phyloP scores from a whole-genome alignment of 2,888 invertebrate genomes.

The Drosophila atroscutellata region DNA sequence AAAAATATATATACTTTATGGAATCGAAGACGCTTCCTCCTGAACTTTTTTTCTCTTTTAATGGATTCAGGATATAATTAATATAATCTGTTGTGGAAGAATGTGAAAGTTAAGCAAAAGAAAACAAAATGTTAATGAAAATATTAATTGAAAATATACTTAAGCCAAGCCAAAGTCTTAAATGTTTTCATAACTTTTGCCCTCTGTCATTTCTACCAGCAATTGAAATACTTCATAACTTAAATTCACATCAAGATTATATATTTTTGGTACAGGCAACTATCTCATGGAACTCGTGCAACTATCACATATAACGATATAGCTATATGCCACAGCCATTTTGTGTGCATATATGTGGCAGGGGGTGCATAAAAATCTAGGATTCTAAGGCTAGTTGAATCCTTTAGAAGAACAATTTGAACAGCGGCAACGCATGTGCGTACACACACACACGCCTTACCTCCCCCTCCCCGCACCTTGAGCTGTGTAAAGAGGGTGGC shows the following conservation, averaged over 20 bases:
- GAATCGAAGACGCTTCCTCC: neutral
- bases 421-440: slow-evolving; percentile 66
- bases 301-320: neutral
- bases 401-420: slow-evolving; percentile 58
- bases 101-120: neutral
- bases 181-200: neutral
- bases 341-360: slow-evolving; percentile 36
- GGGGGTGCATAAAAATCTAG: slow-evolving; percentile 44
- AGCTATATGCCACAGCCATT: slow-evolving; percentile 50
- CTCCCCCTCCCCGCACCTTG: slow-evolving; percentile 8
- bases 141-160: neutral
- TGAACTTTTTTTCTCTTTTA: neutral
- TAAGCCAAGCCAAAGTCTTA: neutral
- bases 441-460: slow-evolving; percentile 29
- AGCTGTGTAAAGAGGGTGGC: slow-evolving; percentile 58
- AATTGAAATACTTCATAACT: neutral
- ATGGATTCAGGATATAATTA: neutral
- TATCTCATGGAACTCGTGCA: slow-evolving; percentile 6
- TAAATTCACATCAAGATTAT: neutral
- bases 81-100: neutral
- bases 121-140: neutral
- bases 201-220: neutral
- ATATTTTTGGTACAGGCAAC: slow-evolving; percentile 12
- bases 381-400: slow-evolving; percentile 53
- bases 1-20: neutral